These are phyloP conservation scores for Acrocyrtus sp. DNA, from an alignment of 2,888 invertebrate species.

Conservation along the genomic window DNA sequence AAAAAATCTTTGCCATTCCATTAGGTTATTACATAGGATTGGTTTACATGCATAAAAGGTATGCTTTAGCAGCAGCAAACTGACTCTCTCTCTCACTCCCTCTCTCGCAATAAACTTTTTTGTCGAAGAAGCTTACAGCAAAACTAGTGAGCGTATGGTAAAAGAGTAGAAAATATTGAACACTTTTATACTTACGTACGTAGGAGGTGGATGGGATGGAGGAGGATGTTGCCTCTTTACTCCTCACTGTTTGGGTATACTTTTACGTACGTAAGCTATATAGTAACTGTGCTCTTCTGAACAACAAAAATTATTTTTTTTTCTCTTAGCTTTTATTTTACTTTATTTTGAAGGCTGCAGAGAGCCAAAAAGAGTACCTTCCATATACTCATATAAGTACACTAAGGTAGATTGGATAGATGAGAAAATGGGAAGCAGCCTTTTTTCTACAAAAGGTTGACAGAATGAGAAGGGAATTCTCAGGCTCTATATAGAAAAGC, in stretches of 20 bases:
- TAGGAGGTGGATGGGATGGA: conserved; percentile 28
- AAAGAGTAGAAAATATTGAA: conserved; percentile 23
- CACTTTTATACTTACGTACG: conserved; percentile 26
- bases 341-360: conserved; percentile 25
- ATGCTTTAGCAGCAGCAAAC: not conserved
- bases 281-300: no score
- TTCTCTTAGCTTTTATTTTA: conserved; percentile 23
- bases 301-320: not conserved
- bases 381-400: not conserved
- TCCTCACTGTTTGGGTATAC: conserved; percentile 1
- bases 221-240: conserved; percentile 18
- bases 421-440: not conserved
- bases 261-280: no score
- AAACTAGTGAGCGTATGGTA: not conserved
- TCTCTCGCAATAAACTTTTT: no score
- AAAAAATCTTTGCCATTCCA: conserved; percentile 28
- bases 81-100: no score
- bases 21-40: conserved; percentile 35
- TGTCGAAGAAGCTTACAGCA: conserved; percentile 1
- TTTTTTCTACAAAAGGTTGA: not conserved
- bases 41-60: not conserved
- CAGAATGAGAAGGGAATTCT: conserved; percentile 7
- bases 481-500: conserved; percentile 9
- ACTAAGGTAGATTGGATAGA: not conserved
- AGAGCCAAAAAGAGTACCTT: not conserved